Percentiles rank a stretch among this genome's conserved stretches.
Evolutionary conservation across 2,797 vertebrate species (phyloP).

Genomic region (Chelon auratus): DNA sequence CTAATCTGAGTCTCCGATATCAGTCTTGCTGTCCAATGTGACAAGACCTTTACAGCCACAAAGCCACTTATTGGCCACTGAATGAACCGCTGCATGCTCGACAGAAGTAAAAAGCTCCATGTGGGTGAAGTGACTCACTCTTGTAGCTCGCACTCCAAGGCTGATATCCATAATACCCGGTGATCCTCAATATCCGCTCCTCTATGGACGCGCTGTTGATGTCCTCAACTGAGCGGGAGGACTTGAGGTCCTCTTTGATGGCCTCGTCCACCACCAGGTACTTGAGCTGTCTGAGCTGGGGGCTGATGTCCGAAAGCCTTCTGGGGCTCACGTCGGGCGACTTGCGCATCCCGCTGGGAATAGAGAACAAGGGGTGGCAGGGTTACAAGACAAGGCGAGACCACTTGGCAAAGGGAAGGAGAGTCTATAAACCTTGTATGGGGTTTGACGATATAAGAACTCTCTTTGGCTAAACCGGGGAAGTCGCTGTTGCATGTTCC

Average conservation of each 20-base stretch:
- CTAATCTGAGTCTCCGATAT: background rate
- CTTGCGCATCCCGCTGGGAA: slow-evolving; percentile 91
- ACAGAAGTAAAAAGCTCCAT: slow-evolving; percentile 1
- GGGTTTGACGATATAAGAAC: slow-evolving; percentile 32
- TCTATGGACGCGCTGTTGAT: slow-evolving; percentile 94
- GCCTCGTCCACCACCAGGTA: slow-evolving; percentile 95
- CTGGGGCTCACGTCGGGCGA: slow-evolving; percentile 95
- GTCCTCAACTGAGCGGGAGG: slow-evolving; percentile 94
- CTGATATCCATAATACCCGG: slow-evolving; percentile 96
- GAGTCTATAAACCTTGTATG: background rate
- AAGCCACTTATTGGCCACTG: background rate
- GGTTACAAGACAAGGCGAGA: slow-evolving; percentile 38
- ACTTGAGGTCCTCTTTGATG: slow-evolving; percentile 95
- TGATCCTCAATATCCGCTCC: slow-evolving; percentile 94
- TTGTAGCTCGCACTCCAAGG: slow-evolving; percentile 92
- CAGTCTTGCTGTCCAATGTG: background rate
- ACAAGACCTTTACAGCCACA: background rate
- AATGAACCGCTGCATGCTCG: background rate
- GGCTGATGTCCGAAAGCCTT: slow-evolving; percentile 97
- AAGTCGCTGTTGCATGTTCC: slow-evolving; percentile 30
- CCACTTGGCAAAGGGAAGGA: slow-evolving; percentile 1
- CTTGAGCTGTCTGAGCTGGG: slow-evolving; percentile 96
- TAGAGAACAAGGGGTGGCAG: slow-evolving; percentile 56
- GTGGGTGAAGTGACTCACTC: slow-evolving; percentile 83
- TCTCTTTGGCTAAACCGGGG: slow-evolving; percentile 22